Percentiles rank a stretch among this genome's conserved stretches.
These are phyloP conservation scores for Bucco capensis DNA, from an alignment of 2,113 vertebrate species.

Conservation along the genomic window DNA sequence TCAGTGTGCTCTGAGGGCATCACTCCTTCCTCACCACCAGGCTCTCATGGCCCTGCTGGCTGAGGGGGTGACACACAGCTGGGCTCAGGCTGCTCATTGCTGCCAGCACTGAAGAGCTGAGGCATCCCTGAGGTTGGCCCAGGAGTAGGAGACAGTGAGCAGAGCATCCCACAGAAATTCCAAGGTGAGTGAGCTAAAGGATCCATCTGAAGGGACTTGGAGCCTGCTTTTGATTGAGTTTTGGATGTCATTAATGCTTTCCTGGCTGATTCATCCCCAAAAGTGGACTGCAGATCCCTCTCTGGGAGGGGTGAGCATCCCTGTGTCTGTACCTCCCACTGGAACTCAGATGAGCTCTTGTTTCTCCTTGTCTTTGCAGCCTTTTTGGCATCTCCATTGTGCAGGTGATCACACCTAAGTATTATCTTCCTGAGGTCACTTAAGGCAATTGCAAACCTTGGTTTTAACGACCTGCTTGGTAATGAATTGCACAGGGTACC, in stretches of 20 bases:
- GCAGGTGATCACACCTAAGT: not conserved
- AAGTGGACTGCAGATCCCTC: not conserved
- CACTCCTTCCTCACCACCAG: not conserved
- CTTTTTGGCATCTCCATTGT: not conserved
- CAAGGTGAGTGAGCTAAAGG: accelerated
- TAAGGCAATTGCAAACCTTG: conserved; percentile 36
- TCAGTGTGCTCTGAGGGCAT: too few relatives aligned
- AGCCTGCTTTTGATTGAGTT: conserved; percentile 17
- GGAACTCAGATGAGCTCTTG: not conserved
- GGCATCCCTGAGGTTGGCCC: too few relatives aligned
- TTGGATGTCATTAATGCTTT: not conserved
- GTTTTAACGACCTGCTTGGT: conserved; percentile 42
- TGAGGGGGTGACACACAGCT: not conserved
- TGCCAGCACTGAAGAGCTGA: not conserved
- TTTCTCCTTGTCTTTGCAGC: not conserved
- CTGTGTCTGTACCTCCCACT: not conserved
- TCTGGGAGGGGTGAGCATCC: not conserved
- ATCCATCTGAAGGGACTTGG: accelerated
- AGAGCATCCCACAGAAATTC: not conserved
- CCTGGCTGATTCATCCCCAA: not conserved
- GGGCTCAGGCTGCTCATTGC: not conserved
- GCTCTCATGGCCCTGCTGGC: accelerated
- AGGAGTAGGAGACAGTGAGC: not conserved
- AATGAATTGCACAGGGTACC: conserved; percentile 30
- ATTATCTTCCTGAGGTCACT: not conserved